These are phyloP conservation scores for Drepana arcuata DNA, from an alignment of 1,140 invertebrate genomes.

Conservation along the genomic window DNA sequence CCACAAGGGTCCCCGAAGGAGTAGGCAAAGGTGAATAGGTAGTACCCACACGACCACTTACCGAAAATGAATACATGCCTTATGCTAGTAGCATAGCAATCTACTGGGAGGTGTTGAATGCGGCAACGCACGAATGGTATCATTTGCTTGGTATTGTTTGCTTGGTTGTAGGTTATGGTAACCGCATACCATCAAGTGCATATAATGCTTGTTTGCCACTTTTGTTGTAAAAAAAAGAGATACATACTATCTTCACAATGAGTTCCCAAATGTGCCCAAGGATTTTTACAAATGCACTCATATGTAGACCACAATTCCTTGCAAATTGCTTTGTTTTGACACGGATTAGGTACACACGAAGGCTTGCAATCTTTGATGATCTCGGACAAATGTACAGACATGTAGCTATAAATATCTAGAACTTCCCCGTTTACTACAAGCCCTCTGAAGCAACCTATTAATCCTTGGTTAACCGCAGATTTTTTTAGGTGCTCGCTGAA, in stretches of 20 bases:
- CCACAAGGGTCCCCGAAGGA: too few species aligned
- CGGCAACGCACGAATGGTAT: too few species aligned
- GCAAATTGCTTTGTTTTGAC: conserved; percentile 91
- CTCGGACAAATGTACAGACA: conserved; percentile 91
- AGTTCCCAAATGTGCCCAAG: conserved; percentile 90
- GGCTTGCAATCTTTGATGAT: conserved; percentile 95
- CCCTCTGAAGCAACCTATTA: conserved; percentile 94
- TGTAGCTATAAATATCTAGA: conserved; percentile 92
- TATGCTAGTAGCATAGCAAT: too few species aligned
- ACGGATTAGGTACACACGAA: conserved; percentile 94
- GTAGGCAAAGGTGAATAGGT: too few species aligned
- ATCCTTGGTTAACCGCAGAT: conserved; percentile 85
- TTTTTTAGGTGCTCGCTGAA: conserved; percentile 84
- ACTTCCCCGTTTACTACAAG: conserved; percentile 93
- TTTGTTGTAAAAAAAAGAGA: conserved; percentile 2
- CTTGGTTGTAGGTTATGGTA: too few species aligned
- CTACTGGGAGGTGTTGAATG: too few species aligned
- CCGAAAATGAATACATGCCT: too few species aligned
- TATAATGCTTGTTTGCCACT: neutral
- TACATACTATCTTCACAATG: conserved; percentile 91
- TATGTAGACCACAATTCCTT: conserved; percentile 94
- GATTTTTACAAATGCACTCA: conserved; percentile 91
- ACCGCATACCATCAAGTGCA: neutral
- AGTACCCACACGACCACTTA: too few species aligned
- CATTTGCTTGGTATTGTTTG: too few species aligned